Percentiles rank a stretch among this genome's conserved stretches.
phyloP scores from a whole-genome alignment of 2,113 vertebrate genomes.

The Malurus alboscapulatus region DNA sequence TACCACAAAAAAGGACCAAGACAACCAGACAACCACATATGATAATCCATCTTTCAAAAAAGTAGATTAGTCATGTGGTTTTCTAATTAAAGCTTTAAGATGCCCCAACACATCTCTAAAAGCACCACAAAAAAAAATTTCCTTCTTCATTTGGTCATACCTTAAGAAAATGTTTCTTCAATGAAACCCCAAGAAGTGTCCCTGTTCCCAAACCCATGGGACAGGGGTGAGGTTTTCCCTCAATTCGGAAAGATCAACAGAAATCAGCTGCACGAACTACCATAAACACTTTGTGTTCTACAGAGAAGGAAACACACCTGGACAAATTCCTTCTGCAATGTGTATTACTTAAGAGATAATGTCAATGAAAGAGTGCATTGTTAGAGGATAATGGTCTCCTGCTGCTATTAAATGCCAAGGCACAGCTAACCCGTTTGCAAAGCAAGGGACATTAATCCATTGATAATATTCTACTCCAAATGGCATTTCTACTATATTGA shows the following conservation, averaged over 20 bases:
- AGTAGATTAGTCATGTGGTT: not conserved
- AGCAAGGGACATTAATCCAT: slow-evolving; percentile 4
- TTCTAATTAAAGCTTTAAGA: not conserved
- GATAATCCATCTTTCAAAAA: not conserved
- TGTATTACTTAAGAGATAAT: slow-evolving; percentile 18
- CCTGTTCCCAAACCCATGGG: not conserved
- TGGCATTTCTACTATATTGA: not conserved
- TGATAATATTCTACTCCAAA: slow-evolving; percentile 5
- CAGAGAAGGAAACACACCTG: not conserved
- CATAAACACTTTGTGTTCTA: not conserved
- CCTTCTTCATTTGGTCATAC: not conserved
- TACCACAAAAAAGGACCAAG: not conserved
- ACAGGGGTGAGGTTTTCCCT: no score
- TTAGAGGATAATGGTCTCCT: slow-evolving; percentile 28
- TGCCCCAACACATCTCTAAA: not conserved
- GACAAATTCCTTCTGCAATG: not conserved
- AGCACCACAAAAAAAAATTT: not conserved
- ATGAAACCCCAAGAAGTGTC: not conserved
- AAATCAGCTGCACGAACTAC: not conserved
- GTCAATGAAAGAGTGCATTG: not conserved
- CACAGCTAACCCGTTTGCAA: not conserved
- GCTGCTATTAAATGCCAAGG: slow-evolving; percentile 36
- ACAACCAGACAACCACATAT: not conserved
- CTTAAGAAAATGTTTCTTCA: not conserved
- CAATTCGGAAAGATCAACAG: not conserved